These are phyloP conservation scores for Drosophila paranaensis DNA, from an alignment of 2,888 invertebrate genomes.

Conservation along the genomic window DNA sequence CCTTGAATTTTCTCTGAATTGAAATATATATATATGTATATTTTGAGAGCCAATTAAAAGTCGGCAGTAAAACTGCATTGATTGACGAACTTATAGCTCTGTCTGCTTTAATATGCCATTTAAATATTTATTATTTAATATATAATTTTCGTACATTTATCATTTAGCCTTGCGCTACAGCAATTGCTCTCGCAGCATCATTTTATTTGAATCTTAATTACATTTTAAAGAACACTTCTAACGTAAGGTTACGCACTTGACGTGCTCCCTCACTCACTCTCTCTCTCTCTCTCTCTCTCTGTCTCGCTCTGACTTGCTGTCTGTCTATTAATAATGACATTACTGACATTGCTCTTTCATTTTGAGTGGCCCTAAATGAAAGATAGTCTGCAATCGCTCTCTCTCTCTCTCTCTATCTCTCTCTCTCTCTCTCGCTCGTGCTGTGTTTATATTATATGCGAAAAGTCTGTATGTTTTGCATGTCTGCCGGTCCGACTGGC, in stretches of 20 bases:
- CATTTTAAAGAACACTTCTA: constrained; percentile 1
- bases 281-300: background rate
- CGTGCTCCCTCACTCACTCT: background rate
- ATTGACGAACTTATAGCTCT: background rate
- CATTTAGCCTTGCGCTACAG: background rate
- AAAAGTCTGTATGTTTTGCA: constrained; percentile 2
- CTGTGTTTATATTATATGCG: constrained; percentile 26
- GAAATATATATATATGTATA: no score
- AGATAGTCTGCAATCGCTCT: constrained; percentile 1
- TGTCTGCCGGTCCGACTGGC: constrained; percentile 21
- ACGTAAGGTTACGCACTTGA: constrained; percentile 18
- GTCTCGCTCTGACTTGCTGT: background rate
- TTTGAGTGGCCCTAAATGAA: constrained; percentile 19
- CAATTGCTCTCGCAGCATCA: background rate
- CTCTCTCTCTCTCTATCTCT: background rate
- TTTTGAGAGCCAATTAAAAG: background rate
- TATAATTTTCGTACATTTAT: background rate
- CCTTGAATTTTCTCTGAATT: no score
- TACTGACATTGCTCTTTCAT: constrained; percentile 37
- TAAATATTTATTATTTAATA: background rate
- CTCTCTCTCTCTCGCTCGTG: background rate
- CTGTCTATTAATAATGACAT: constrained; percentile 43
- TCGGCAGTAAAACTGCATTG: background rate
- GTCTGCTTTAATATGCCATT: background rate
- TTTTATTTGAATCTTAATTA: constrained; percentile 14